Evolutionary conservation across 2,797 vertebrate species (phyloP), one percentile per base, ranked within the genome.

Genomic region (Sciaenops ocellatus): DNA sequence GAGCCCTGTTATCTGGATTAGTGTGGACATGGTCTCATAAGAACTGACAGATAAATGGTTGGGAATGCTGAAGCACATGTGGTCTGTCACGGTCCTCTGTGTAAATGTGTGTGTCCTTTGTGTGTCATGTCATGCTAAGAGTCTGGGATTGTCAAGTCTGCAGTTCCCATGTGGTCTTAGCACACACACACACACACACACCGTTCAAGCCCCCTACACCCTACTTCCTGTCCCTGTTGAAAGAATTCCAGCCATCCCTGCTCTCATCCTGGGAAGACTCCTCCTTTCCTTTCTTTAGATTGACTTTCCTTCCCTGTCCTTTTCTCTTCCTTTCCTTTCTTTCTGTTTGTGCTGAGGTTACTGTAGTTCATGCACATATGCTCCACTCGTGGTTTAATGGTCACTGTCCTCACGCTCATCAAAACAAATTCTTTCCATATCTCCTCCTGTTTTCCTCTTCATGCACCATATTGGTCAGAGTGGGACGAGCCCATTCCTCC

Each of bases 201-300:
- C 34, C 51, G 63, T 84, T 61, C 55, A 73, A 78, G 69, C 69
- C 61, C 76, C 65, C 76, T 59, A 76, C 71, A 68, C 73, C 15
- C 81, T 44, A 28, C 82, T 93, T 94, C 92, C 92, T 93, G 87
- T 80, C 75, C 42, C 71, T 74, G 72, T 41, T 76, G 65, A 61
- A 79, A 67, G 73, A 92, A 87, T 89, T 91, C 80, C 90, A 83
- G 66, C 65, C 82, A 60, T 69, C 42, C 7, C 66, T 41, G 78
- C 76, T 86, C 85, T 84, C 76, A 69, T 82, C 85, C 86, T 88
- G 78, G 77, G 85, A 88, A 87, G 79, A 87, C 84, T 82, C 76
- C 83, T 82, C 86, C 83, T 86, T 86, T 79, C 68, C 66, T 71
- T 76, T 79, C 51, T 68, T 47, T 47, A 60, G 42, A 62, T 34